These are phyloP conservation scores for Cynopterus brachyotis DNA, from an alignment of 2,113 vertebrate genomes.

Conservation along the genomic window DNA sequence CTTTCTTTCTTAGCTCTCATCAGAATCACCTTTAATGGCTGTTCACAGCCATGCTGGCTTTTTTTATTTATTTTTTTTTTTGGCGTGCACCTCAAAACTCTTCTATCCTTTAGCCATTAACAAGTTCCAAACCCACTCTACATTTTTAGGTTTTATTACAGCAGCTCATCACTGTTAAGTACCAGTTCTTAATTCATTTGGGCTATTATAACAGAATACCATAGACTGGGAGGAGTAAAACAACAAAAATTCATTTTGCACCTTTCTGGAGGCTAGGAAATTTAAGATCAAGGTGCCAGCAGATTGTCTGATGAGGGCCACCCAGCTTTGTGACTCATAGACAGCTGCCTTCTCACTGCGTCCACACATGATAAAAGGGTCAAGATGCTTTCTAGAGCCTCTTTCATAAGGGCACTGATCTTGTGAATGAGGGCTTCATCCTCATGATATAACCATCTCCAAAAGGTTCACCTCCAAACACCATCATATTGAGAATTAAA, in stretches of 20 bases:
- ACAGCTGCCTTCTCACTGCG: neutral
- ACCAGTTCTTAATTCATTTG: neutral
- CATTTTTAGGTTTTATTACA: neutral
- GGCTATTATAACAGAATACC: neutral
- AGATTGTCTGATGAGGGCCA: neutral
- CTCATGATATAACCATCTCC: neutral
- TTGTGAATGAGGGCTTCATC: neutral
- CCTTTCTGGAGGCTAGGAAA: neutral
- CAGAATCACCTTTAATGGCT: neutral
- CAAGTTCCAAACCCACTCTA: neutral
- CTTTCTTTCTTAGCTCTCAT: neutral
- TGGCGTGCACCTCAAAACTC: neutral
- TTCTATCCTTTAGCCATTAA: neutral
- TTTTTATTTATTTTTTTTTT: neutral
- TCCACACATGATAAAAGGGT: neutral
- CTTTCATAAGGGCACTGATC: neutral
- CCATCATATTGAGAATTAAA: neutral
- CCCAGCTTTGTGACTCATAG: neutral
- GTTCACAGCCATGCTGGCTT: neutral
- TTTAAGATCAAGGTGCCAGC: neutral
- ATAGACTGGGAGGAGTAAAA: neutral
- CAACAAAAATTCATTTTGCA: neutral
- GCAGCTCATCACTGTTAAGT: neutral
- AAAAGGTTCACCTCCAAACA: neutral
- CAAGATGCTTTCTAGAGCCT: neutral